phyloP scores from a whole-genome alignment of 2,113 vertebrate genomes.

The Syngnathus typhle region DNA sequence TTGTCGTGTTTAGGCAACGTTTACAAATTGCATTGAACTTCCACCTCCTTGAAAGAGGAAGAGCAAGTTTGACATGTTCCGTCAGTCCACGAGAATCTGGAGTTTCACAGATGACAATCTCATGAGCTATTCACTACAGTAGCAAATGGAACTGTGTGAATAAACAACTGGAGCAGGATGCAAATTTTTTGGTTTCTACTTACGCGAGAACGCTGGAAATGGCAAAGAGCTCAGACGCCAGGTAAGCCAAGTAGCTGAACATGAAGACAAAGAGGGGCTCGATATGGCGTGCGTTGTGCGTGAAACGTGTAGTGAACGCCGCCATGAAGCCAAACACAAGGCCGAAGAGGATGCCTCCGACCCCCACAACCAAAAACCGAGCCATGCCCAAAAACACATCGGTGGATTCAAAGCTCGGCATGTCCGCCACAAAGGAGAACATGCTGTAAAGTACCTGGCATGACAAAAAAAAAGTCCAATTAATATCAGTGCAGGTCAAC shows the following conservation, averaged over 20 bases:
- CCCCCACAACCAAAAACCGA: slow-evolving; percentile 82
- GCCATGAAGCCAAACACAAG: slow-evolving; percentile 86
- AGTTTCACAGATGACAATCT: not conserved
- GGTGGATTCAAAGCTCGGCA: slow-evolving; percentile 77
- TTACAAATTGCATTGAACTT: not conserved
- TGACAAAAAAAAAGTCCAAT: not conserved
- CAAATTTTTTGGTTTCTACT: slow-evolving; percentile 55
- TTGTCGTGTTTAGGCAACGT: not conserved
- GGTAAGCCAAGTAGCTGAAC: slow-evolving; percentile 90
- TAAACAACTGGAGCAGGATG: not conserved
- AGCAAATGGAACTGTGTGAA: not conserved
- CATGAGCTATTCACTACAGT: not conserved
- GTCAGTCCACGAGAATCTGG: not conserved
- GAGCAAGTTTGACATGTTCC: slow-evolving; percentile 11
- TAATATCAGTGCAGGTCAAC: not conserved
- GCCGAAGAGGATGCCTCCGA: slow-evolving; percentile 84
- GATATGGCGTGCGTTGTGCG: slow-evolving; percentile 84
- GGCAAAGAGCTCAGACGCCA: slow-evolving; percentile 86
- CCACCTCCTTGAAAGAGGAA: not conserved
- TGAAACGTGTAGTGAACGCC: slow-evolving; percentile 91
- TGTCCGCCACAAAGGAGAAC: slow-evolving; percentile 82
- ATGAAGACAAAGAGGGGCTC: slow-evolving; percentile 95
- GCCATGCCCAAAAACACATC: slow-evolving; percentile 84
- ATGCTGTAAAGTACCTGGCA: slow-evolving; percentile 82
- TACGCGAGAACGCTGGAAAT: slow-evolving; percentile 91